These are phyloP conservation scores for Pseudolycoriella hygida DNA, from an alignment of 2,888 invertebrate species.

Conservation along the genomic window DNA sequence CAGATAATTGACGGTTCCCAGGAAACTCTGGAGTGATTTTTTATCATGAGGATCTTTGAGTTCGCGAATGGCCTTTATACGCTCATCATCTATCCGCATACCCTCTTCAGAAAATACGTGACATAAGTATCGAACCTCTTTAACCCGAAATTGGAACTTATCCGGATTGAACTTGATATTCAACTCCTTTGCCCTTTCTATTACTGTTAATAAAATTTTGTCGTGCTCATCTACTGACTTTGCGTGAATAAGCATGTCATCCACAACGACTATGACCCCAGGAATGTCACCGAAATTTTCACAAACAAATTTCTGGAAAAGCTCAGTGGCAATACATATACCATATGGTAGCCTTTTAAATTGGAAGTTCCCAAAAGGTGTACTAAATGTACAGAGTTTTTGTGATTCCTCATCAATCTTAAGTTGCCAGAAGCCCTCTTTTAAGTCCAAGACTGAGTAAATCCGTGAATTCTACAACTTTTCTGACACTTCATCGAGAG, in stretches of 20 bases:
- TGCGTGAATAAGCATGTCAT: slow-evolving; percentile 7
- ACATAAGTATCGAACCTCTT: background rate
- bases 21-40: background rate
- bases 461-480: slow-evolving; percentile 13
- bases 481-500: slow-evolving; percentile 13
- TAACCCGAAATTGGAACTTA: background rate
- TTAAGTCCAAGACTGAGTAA: slow-evolving; percentile 15
- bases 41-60: too few species aligned
- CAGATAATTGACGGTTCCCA: slow-evolving; percentile 8
- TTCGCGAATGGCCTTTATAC: too few species aligned
- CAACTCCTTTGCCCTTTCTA: slow-evolving; percentile 5
- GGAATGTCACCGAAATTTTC: too few species aligned
- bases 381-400: slow-evolving; percentile 14
- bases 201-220: background rate
- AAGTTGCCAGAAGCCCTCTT: slow-evolving; percentile 10
- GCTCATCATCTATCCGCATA: background rate
- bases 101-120: slow-evolving; percentile 1
- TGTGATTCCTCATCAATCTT: slow-evolving; percentile 9
- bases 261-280: too few species aligned
- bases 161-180: slow-evolving; percentile 3
- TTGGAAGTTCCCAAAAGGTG: slow-evolving; percentile 9
- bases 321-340: too few species aligned
- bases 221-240: slow-evolving; percentile 7
- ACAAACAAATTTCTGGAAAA: slow-evolving; percentile 12
- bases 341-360: too few species aligned